Evolutionary conservation across 1,140 invertebrate species (phyloP).

Genomic region (Drosophila oshimai): DNA sequence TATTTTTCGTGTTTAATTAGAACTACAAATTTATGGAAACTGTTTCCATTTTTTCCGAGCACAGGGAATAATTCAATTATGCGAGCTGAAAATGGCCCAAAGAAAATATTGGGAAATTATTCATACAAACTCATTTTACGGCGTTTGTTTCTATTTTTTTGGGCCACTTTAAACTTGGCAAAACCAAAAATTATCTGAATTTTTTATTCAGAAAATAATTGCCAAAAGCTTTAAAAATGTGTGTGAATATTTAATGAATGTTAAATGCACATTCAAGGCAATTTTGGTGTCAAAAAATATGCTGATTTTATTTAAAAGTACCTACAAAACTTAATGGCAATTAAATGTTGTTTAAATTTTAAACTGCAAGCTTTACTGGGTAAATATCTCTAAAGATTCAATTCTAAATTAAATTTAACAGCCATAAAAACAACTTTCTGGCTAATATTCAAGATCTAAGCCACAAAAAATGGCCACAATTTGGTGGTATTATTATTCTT

Average conservation of each 20-base stretch:
- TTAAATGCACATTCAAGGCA: neutral
- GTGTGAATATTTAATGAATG: conserved; percentile 17
- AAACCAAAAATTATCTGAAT: conserved; percentile 8
- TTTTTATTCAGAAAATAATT: conserved; percentile 25
- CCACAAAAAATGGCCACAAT: conserved; percentile 1
- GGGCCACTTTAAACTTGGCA: conserved; percentile 3
- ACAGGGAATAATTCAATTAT: conserved; percentile 32
- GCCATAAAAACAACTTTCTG: neutral
- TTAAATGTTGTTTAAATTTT: neutral
- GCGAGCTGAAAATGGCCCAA: conserved; percentile 18
- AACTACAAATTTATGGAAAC: conserved; percentile 11
- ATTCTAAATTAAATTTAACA: neutral
- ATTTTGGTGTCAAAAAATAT: neutral
- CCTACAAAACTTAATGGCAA: conserved; percentile 9
- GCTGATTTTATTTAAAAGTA: neutral
- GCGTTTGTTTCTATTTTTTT: neutral
- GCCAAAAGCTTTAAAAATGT: conserved; percentile 30
- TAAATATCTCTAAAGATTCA: too few species aligned
- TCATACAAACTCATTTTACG: conserved; percentile 21
- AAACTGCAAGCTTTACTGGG: too few species aligned
- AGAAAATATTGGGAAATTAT: conserved; percentile 27
- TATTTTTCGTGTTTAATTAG: conserved; percentile 36
- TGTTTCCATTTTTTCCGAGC: neutral
- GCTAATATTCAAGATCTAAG: neutral
- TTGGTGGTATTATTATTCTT: conserved; percentile 19